Percentiles rank a stretch among this genome's conserved stretches.
Conservation (phyloP, 1,140 invertebrate genomes). For the Saxidomus purpurata region DNA sequence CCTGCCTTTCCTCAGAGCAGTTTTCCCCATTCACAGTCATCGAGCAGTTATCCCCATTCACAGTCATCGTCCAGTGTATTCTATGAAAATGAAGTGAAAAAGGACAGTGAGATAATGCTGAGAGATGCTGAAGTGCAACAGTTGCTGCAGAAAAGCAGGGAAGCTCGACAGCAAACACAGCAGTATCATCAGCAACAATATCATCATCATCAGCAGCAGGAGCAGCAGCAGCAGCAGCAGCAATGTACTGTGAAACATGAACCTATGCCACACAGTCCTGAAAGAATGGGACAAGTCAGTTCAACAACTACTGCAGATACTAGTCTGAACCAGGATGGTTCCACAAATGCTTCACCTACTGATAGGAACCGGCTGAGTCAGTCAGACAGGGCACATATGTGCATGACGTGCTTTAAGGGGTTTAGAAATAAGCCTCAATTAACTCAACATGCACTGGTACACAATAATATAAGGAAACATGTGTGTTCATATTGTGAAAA, state of each 20-base stretch:
- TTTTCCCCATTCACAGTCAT: neutral
- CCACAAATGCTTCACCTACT: neutral
- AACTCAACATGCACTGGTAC: conserved; percentile 97
- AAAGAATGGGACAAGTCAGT: neutral
- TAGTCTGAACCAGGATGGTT: neutral
- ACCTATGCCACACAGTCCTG: neutral
- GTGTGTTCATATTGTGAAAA: conserved; percentile 97
- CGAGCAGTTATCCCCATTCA: neutral
- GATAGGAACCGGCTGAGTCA: conserved; percentile 10
- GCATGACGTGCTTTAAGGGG: conserved; percentile 86
- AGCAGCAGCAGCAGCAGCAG: neutral
- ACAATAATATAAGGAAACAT: conserved; percentile 90
- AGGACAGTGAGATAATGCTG: conserved; percentile 53
- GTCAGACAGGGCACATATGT: conserved; percentile 52
- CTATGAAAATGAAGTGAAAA: conserved; percentile 50
- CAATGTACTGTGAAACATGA: neutral
- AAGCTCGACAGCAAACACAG: neutral
- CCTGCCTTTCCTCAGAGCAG: neutral
- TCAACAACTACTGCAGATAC: conserved; percentile 3
- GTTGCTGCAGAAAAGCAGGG: neutral
- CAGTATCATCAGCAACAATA: neutral
- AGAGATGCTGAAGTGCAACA: conserved; percentile 17
- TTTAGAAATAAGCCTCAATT: conserved; percentile 98
- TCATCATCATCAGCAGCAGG: neutral
- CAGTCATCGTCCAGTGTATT: conserved; percentile 17